A percentile compares a stretch with the other conserved stretches of the same genome.
Evolutionary conservation across 1,140 invertebrate species (phyloP).

Genomic region (Adoxophyes honmai): DNA sequence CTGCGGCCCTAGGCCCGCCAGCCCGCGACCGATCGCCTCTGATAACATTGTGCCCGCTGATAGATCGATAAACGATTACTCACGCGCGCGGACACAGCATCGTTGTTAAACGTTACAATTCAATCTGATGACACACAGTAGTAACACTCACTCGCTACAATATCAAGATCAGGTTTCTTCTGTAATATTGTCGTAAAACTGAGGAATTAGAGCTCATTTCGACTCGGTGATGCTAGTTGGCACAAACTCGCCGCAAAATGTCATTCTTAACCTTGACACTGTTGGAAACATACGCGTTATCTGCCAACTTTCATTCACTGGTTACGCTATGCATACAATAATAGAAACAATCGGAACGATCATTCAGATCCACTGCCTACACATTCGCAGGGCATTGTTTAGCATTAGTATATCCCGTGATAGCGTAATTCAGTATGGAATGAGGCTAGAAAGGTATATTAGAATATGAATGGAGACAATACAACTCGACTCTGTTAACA

Average conservation of each 20-base stretch:
- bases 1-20: not conserved
- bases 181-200: not conserved
- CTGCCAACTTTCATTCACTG: slow-evolving; percentile 55
- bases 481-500: too few relatives aligned
- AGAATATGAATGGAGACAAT: too few relatives aligned
- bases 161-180: slow-evolving; percentile 8
- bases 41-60: slow-evolving; percentile 51
- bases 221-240: not conserved
- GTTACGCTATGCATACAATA: slow-evolving; percentile 17
- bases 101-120: slow-evolving; percentile 17
- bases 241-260: slow-evolving; percentile 13
- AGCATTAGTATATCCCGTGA: not conserved
- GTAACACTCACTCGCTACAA: slow-evolving; percentile 11
- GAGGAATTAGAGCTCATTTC: not conserved
- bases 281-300: slow-evolving; percentile 38
- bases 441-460: not conserved
- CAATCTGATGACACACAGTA: not conserved
- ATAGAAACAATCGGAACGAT: not conserved
- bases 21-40: slow-evolving; percentile 7
- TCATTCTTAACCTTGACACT: slow-evolving; percentile 46
- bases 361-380: slow-evolving; percentile 1
- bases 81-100: slow-evolving; percentile 5
- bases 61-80: slow-evolving; percentile 33
- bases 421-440: not conserved
- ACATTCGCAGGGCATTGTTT: not conserved